phyloP scores from a whole-genome alignment of 2,888 invertebrate species.

The Leucophenga montana region DNA sequence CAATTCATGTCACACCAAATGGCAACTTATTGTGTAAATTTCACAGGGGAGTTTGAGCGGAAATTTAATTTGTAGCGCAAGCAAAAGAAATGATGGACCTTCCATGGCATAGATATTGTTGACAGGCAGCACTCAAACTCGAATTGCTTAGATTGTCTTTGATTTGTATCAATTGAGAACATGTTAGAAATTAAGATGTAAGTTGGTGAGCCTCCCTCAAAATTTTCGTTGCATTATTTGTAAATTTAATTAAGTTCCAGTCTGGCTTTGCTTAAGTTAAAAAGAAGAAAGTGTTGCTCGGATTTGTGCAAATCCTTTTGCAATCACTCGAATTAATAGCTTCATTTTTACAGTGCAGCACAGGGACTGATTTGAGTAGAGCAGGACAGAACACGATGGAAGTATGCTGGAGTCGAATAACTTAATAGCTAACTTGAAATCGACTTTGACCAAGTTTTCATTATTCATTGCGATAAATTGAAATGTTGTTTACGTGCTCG shows the following conservation, averaged over 20 bases:
- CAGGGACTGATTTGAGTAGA: background rate
- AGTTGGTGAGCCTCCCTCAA: no score
- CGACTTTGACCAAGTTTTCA: slow-evolving; percentile 42
- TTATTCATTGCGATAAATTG: slow-evolving; percentile 51
- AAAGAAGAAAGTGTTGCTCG: background rate
- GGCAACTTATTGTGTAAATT: slow-evolving; percentile 26
- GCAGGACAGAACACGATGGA: no score
- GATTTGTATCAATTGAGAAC: slow-evolving; percentile 25
- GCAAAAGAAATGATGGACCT: slow-evolving; percentile 5
- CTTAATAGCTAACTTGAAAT: slow-evolving; percentile 38
- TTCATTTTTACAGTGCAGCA: background rate
- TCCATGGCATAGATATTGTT: background rate
- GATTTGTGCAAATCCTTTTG: slow-evolving; percentile 13
- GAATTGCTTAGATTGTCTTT: slow-evolving; percentile 17
- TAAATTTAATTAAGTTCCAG: slow-evolving; percentile 18
- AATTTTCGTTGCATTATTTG: slow-evolving; percentile 2
- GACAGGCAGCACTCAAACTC: slow-evolving; percentile 4
- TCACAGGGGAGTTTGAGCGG: background rate
- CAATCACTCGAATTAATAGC: slow-evolving; percentile 12
- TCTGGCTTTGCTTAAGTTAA: background rate
- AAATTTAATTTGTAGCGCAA: background rate
- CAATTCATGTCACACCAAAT: slow-evolving; percentile 30
- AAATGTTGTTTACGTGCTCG: slow-evolving; percentile 41
- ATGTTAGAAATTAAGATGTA: background rate
- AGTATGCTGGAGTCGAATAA: slow-evolving; percentile 3